Evolutionary conservation across 1,140 invertebrate species (phyloP), one percentile per base, ranked within the genome.

Genomic region (Listronotus bonariensis): DNA sequence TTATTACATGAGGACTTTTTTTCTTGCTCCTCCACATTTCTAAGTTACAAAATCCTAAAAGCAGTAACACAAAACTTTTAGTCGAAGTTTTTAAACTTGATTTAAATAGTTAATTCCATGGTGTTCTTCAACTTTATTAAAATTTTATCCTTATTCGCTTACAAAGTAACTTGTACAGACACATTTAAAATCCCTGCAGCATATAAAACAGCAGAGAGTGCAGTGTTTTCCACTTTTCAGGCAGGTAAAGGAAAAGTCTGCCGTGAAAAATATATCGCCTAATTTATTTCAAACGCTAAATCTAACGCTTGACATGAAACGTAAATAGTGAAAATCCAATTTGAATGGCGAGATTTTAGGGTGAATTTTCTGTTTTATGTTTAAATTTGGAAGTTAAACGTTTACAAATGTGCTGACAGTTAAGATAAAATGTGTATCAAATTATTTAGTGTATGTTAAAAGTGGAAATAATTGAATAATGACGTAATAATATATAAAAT

Each of bases 261-360:
- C 18, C 43, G 14, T 46, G 43, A 46, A 46, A 46, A 46, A 46
- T 46, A 46, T 46, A 46, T 46, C 43, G 43, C 18, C 43, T 46
- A 46, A 46, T 46, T 46, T 46, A 46, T 46, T 15, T 15, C 43
- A 46, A 46, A 46, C 43, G 43, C 43, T 46, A 46, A 46, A 46
- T 46, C 43, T 46, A 46, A 46, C 43, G 43, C 43, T 46, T 15
- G 43, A 46, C 14, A 20, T 46, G 18, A 10, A 20, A 46, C 43
- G 43, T 46, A 46, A 46, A 46, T 46, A 46, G 43, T 17, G 43
- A 46, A 46, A 46, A 46, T 46, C 43, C 18, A 15, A 46, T 46
- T 46, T 46, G 15, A 46, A 46, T 46, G 43, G 43, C 43, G 14
- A 12, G 9, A 46, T 46, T 46, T 46, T 46, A 17, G 11, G 43